Evolutionary conservation across 2,113 vertebrate species (phyloP).

Genomic region (Xenopus tropicalis): DNA sequence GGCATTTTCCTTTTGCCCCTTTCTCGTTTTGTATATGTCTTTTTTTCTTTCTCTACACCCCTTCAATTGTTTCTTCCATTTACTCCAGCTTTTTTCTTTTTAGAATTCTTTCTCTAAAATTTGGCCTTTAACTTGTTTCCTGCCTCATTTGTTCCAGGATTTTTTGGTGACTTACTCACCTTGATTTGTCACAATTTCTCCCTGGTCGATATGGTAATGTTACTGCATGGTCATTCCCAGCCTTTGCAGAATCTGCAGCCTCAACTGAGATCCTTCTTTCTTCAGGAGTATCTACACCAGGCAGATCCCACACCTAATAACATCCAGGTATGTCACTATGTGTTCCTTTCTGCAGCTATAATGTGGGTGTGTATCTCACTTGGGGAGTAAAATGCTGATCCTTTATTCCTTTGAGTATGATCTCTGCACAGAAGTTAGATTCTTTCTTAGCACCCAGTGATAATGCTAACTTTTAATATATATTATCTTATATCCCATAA

Average conservation of each 20-base stretch:
- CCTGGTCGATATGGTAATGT: constrained; percentile 89
- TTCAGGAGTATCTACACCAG: constrained; percentile 80
- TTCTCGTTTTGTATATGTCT: not conserved
- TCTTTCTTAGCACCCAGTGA: too few relatives aligned
- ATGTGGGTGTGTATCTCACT: not conserved
- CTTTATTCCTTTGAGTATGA: too few relatives aligned
- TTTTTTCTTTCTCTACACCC: too few relatives aligned
- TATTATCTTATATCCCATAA: too few relatives aligned
- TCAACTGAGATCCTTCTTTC: constrained; percentile 82
- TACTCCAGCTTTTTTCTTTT: not conserved
- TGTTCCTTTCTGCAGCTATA: not conserved
- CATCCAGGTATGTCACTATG: constrained; percentile 78
- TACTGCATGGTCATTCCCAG: constrained; percentile 85
- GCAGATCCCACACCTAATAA: constrained; percentile 78
- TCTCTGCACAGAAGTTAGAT: too few relatives aligned
- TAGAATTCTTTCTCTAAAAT: not conserved
- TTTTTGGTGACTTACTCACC: constrained; percentile 85
- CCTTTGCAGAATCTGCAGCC: constrained; percentile 82
- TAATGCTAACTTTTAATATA: too few relatives aligned
- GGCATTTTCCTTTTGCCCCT: not conserved
- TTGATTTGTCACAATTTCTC: constrained; percentile 87
- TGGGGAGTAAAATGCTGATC: not conserved
- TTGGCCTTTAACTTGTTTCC: not conserved
- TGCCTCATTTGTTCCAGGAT: constrained; percentile 62
- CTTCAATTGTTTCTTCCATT: not conserved